These are phyloP conservation scores for Sarcoramphus papa DNA, from an alignment of 2,797 vertebrate genomes.

Conservation along the genomic window DNA sequence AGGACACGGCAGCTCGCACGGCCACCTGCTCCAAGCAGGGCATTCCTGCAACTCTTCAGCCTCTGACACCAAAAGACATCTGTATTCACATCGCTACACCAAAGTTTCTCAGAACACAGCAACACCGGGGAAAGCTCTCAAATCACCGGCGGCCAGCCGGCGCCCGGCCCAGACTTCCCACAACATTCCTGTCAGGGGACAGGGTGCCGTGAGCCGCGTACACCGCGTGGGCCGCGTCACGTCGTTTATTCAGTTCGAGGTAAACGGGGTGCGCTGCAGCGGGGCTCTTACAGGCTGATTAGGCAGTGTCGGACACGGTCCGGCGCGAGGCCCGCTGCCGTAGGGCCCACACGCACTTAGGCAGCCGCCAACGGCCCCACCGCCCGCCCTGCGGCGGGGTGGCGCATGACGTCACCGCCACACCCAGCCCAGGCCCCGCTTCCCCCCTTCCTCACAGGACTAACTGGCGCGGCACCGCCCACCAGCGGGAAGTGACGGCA, in stretches of 20 bases:
- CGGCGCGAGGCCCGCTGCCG: rapidly evolving
- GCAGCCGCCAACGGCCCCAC: rapidly evolving
- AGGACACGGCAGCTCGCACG: rapidly evolving
- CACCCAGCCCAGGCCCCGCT: background rate
- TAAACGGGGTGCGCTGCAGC: rapidly evolving
- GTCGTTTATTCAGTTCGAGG: rapidly evolving
- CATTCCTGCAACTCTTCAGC: rapidly evolving
- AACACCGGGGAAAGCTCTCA: background rate
- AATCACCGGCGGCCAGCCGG: rapidly evolving
- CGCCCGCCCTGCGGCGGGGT: too few species aligned
- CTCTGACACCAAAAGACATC: rapidly evolving
- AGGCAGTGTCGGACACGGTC: rapidly evolving
- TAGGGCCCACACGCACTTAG: rapidly evolving
- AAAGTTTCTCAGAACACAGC: rapidly evolving
- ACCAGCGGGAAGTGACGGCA: rapidly evolving
- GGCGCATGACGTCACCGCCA: too few species aligned
- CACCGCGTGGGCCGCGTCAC: too few species aligned
- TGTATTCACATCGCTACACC: rapidly evolving
- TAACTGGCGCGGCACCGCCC: background rate
- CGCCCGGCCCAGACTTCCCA: background rate
- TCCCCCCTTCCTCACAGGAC: rapidly evolving
- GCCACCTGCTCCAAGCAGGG: rapidly evolving
- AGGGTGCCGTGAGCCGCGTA: rapidly evolving
- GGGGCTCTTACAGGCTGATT: rapidly evolving
- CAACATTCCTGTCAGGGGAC: too few species aligned